These are phyloP conservation scores for Dendroctonus valens DNA, from an alignment of 1,140 invertebrate genomes.

Conservation along the genomic window DNA sequence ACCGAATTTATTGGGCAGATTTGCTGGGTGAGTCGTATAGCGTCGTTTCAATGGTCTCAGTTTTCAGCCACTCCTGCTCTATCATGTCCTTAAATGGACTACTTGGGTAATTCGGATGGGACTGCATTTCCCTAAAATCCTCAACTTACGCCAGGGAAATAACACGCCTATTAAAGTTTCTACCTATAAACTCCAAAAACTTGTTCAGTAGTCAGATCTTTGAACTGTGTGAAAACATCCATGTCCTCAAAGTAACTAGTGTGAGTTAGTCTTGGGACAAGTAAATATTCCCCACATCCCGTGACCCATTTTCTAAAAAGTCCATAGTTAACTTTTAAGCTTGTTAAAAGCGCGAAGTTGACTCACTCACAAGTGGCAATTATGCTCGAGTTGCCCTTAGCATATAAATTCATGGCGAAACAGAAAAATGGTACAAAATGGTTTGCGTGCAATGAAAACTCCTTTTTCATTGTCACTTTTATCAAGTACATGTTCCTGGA, in stretches of 20 bases:
- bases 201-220: conserved; percentile 42
- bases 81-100: conserved; percentile 44
- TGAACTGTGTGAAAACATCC: conserved; percentile 44
- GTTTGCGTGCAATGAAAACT: conserved; percentile 33
- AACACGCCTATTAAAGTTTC: conserved; percentile 6
- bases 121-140: conserved; percentile 42
- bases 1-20: background rate
- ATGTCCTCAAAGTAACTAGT: conserved; percentile 40
- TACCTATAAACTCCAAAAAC: conserved; percentile 43
- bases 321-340: background rate
- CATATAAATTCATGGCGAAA: conserved; percentile 42
- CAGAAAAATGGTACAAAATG: conserved; percentile 39
- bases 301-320: conserved; percentile 44
- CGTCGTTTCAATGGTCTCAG: conserved; percentile 42
- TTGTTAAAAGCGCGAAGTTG: background rate
- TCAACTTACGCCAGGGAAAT: conserved; percentile 3
- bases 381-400: conserved; percentile 33
- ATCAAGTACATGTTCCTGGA: conserved; percentile 37
- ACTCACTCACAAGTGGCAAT: conserved; percentile 24
- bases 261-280: conserved; percentile 39
- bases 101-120: conserved; percentile 34
- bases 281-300: conserved; percentile 38
- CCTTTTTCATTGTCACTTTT: conserved; percentile 39
- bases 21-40: conserved; percentile 20
- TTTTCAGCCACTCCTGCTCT: conserved; percentile 42